Base-by-base conservation (phyloP, 2,797 vertebrate species). In the Danionella dracula region DNA sequence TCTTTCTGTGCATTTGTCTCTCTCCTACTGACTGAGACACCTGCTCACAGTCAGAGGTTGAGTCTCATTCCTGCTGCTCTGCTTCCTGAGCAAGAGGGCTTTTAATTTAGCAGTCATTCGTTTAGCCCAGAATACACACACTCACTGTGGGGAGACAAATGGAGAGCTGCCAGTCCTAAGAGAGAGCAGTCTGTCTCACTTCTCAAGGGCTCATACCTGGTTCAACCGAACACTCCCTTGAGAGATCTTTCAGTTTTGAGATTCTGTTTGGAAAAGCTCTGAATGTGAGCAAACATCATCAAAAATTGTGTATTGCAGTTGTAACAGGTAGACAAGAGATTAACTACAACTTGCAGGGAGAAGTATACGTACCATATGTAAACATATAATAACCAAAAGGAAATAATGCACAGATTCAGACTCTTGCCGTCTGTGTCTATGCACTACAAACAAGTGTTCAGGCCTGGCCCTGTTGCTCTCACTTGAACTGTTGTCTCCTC, bases 81-180 rank as follows among this genome's bases (percentile, higher is more conserved):
- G 82, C 82, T 84, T 88, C 85, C 82, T 83, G 71, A 82, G 80
- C 79, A 81, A 87, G 81, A 81, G 77, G 75, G 84, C 76, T 82
- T 86, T 86, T 85, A 84, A 87, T 87, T 89, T 86, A 82, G 81
- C 79, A 76, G 70, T 48, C 68, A 78, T 81, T 69, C 79, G 76
- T 81, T 80, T 75, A 79, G 77, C 76, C 66, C 63, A 60, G 79
- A 66, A 70, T n/a, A n/a, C 79, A 81, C 80, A 80, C 44, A 57
- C 60, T 61, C 56, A 49, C 84, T 76, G 82, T 81, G 80, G 67
- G 76, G 74, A 74, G 66, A 74, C 67, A 64, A 68, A 51, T 70
- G 35, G 27, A 60, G 15, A 54, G 68, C 56, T 82, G 81, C 83
- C 85, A 87, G 54, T 48, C 38, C 40, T 68, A 17, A 69, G 54